Evolutionary conservation across 2,888 invertebrate species (phyloP), one percentile per base, ranked within the genome.

Genomic region (Lasioglossum morio): DNA sequence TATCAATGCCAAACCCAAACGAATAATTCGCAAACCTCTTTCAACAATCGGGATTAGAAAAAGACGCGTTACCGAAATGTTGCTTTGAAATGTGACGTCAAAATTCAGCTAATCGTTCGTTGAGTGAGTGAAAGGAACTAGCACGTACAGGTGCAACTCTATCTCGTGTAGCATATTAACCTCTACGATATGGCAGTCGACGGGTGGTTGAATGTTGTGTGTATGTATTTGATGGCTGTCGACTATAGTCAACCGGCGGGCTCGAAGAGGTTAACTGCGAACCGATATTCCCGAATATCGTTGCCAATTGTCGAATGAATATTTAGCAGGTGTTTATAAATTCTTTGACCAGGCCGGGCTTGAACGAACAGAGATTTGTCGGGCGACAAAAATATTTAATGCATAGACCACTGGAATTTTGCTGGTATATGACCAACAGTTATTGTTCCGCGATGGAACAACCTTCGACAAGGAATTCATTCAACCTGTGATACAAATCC

Each of bases 291-390:
- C 37, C 66, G 34, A 69, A 69, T 69, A 69, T 69, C 34, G 66
- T 69, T 69, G 66, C 66, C 66, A 34, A 37, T 69, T 69, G 66
- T 69, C 66, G 66, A 69, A 69, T 69, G 66, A 69, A 69, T 69
- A 69, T 69, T 69, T 69, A 69, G 37, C 66, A 69, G 66, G 34
- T 69, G 66, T 69, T 37, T 69, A 69, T 69, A 69, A 34, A 69
- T 69, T 69, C 66, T 69, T 69, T 30, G 19, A 34, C 66, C 66
- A 34, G 19, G 30, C 19, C 34, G 66, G 34, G 10, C 37, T 34
- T 34, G 8, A 34, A 34, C 30, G 23, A 19, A 69, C 34, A 37
- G 34, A 69, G 66, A 69, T 69, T 19, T 37, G 66, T 69, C 66
- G 37, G 37, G 34, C 34, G 66, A 69, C 66, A 34, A 37, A 69